Base-by-base conservation (phyloP, 2,888 invertebrate species). In the Geotrupes spiniger region DNA sequence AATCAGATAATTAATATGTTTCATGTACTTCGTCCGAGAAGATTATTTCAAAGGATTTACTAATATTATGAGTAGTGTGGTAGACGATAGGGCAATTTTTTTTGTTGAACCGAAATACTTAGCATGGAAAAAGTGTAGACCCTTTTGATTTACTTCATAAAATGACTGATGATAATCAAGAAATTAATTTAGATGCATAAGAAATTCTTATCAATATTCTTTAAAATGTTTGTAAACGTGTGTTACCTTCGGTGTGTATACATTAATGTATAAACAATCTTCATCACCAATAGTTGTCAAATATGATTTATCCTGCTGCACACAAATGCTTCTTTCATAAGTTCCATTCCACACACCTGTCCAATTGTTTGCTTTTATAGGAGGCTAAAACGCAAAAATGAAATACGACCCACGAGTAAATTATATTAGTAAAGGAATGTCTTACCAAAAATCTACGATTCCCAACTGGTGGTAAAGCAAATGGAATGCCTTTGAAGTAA, bases 181-280 rank as follows among this genome's bases (percentile, higher is more conserved):
- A 21, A 21, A 6, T 21, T 21, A 21, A 21, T 3, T 21, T 4
- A 21, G 21, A 3, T 21, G 21, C 6, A 4, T 21, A 21, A 4
- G 6, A 3, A 21, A 21, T 4, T 21, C 21, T 4, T 21, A 4
- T 21, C 3, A 21, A 21, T 21, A 4, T 4, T 21, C 21, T n/a
- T 10, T 38, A 9, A 9, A 38, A 2, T 28, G 33, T 26, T 4
- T 40, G 5, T n/a, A n/a, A n/a, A n/a, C n/a, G n/a, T n/a, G n/a
- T n/a, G 51, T 55, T 53, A 62, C 62, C 27, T 46, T 38, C 10
- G 63, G 61, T 0, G 63, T 60, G 46, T 60, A 65, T 26, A 65
- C 62, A 39, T 65, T 65, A 21, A 65, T 50, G 51, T 51, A 61
- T 11, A 65, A 44, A 42, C 65, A 65, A 51, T 65, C 63, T 48